A percentile compares a stretch with the other conserved stretches of the same genome.
Evolutionary conservation across 1,140 invertebrate genomes (phyloP).

Genomic region (Bemisia tabaci): DNA sequence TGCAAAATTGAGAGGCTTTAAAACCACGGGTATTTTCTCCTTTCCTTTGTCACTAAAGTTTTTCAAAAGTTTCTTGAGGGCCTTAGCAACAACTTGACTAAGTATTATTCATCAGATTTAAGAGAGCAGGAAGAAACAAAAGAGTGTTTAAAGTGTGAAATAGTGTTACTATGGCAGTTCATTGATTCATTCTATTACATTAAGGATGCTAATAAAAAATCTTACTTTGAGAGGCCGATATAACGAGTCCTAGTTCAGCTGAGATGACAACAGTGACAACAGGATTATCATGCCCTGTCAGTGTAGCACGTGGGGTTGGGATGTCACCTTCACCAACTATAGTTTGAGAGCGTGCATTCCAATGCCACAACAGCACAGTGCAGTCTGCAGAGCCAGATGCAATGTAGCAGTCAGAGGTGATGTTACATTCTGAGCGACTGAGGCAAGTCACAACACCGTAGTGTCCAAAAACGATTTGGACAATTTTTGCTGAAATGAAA

Average conservation of each 20-base stretch:
- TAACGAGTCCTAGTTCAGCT: constrained; percentile 93
- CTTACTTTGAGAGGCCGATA: constrained; percentile 85
- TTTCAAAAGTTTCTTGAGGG: too few relatives aligned
- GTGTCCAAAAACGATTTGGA: constrained; percentile 97
- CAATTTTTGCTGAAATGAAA: constrained; percentile 70
- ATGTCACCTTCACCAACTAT: constrained; percentile 92
- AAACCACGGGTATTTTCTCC: too few relatives aligned
- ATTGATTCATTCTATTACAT: neutral
- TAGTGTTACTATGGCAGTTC: neutral
- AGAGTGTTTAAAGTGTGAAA: neutral
- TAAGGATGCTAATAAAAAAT: neutral
- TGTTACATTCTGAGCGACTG: constrained; percentile 92
- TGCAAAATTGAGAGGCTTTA: too few relatives aligned
- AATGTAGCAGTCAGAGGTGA: constrained; percentile 96
- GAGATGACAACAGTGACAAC: constrained; percentile 91
- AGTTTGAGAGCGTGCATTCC: constrained; percentile 89
- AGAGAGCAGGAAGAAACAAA: neutral
- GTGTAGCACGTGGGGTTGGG: constrained; percentile 85
- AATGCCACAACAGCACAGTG: constrained; percentile 95
- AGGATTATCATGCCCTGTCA: constrained; percentile 93
- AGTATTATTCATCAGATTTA: neutral
- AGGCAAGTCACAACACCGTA: constrained; percentile 97
- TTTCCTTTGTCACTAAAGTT: too few relatives aligned
- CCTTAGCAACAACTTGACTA: too few relatives aligned
- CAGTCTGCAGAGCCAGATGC: constrained; percentile 96